Evolutionary conservation across 1,140 invertebrate species (phyloP).

Genomic region (Amphibalanus amphitrite): DNA sequence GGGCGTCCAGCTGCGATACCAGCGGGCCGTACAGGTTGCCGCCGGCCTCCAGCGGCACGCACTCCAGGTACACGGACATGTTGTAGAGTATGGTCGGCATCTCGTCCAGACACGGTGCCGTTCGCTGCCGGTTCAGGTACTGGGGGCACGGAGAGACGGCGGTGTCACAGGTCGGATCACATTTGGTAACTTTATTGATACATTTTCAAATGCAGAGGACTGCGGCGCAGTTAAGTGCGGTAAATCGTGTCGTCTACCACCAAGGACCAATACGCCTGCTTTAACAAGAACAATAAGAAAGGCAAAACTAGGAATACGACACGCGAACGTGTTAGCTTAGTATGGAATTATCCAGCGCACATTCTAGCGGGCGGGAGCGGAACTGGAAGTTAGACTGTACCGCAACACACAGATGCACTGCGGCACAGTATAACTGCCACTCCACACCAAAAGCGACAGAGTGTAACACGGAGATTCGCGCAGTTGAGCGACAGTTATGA

Average conservation of each 20-base stretch:
- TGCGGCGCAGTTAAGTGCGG: not conserved
- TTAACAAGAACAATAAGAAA: too few relatives aligned
- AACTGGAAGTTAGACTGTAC: too few relatives aligned
- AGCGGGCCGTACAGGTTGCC: not conserved
- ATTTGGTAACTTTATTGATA: not conserved
- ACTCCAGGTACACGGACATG: conserved; percentile 26
- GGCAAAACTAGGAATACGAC: too few relatives aligned
- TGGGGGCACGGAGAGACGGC: not conserved
- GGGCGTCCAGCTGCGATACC: not conserved
- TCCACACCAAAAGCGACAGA: too few relatives aligned
- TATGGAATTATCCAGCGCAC: too few relatives aligned
- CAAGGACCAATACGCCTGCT: not conserved
- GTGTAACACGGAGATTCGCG: too few relatives aligned
- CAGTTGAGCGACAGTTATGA: too few relatives aligned
- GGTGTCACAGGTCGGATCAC: not conserved
- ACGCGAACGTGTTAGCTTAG: too few relatives aligned
- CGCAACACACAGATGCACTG: too few relatives aligned
- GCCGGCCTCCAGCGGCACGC: not conserved
- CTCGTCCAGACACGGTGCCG: not conserved
- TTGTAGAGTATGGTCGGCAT: conserved; percentile 27
- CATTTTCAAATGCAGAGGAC: not conserved
- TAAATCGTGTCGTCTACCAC: too few relatives aligned
- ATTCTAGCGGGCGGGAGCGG: too few relatives aligned
- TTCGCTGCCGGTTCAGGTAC: conserved; percentile 7
- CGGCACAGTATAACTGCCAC: too few relatives aligned